Conservation (phyloP, 2,113 vertebrate species). For the Sciurus niger region DNA sequence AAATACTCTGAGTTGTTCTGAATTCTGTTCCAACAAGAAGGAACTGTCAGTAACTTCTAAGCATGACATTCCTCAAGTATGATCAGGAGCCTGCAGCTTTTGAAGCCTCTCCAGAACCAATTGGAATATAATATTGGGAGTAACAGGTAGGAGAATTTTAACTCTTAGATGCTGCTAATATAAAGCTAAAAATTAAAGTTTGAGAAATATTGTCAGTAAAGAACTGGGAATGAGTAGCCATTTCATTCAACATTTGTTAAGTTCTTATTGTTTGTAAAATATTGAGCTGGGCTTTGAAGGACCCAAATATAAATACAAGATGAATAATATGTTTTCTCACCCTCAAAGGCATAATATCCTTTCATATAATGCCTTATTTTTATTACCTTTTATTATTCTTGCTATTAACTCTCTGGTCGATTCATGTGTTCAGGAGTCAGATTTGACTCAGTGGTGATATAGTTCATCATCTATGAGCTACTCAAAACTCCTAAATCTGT, state of each 20-base stretch:
- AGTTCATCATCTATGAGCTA: not conserved
- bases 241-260: not conserved
- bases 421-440: not conserved
- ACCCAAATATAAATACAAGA: not conserved
- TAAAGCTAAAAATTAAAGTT: not conserved
- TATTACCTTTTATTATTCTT: not conserved
- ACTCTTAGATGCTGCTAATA: not conserved
- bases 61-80: not conserved
- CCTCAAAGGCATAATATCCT: not conserved
- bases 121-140: not conserved
- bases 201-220: not conserved
- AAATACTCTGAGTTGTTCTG: not conserved
- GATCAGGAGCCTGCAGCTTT: not conserved
- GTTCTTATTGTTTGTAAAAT: not conserved
- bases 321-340: not conserved
- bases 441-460: not conserved
- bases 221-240: not conserved
- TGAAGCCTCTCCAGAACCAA: not conserved
- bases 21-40: not conserved
- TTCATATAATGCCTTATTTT: not conserved
- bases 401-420: not conserved
- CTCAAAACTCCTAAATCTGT: not conserved
- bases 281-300: not conserved
- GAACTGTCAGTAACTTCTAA: not conserved
- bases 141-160: not conserved